These are phyloP conservation scores for Ypsolopha sequella DNA, from an alignment of 2,888 invertebrate genomes.

Conservation along the genomic window DNA sequence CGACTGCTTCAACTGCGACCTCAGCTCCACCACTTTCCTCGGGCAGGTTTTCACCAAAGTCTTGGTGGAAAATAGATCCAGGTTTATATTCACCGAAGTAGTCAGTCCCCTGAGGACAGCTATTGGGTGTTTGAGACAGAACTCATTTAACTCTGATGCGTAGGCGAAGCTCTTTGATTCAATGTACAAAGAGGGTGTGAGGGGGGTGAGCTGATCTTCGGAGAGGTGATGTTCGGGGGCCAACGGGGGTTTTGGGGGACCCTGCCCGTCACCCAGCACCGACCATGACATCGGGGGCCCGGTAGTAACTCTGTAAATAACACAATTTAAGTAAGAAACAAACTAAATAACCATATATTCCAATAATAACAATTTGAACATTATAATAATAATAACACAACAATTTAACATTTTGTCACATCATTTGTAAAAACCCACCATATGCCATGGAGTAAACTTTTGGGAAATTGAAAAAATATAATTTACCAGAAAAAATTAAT, in stretches of 20 bases:
- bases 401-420: too few species aligned
- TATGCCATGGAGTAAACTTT: too few species aligned
- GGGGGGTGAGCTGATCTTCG: slow-evolving; percentile 91
- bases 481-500: too few species aligned
- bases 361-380: too few species aligned
- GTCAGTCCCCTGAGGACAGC: slow-evolving; percentile 96
- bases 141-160: slow-evolving; percentile 95
- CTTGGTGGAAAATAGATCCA: slow-evolving; percentile 99
- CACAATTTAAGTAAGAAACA: too few species aligned
- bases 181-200: slow-evolving; percentile 93
- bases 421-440: too few species aligned
- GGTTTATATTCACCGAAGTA: slow-evolving; percentile 94
- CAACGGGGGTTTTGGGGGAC: slow-evolving; percentile 90
- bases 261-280: slow-evolving; percentile 49
- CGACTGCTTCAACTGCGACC: slow-evolving; percentile 95
- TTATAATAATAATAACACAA: too few species aligned
- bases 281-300: slow-evolving; percentile 55
- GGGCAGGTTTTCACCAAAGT: slow-evolving; percentile 97
- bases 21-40: slow-evolving; percentile 92
- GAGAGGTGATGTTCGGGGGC: slow-evolving; percentile 84
- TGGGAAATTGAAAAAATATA: too few species aligned
- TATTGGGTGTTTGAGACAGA: slow-evolving; percentile 97
- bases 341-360: too few species aligned
- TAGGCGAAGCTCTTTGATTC: slow-evolving; percentile 98
- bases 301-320: slow-evolving; percentile 33